A percentile compares a stretch with the other conserved stretches of the same genome.
Conservation (phyloP, 2,888 invertebrate genomes). For the Alcis repandata region DNA sequence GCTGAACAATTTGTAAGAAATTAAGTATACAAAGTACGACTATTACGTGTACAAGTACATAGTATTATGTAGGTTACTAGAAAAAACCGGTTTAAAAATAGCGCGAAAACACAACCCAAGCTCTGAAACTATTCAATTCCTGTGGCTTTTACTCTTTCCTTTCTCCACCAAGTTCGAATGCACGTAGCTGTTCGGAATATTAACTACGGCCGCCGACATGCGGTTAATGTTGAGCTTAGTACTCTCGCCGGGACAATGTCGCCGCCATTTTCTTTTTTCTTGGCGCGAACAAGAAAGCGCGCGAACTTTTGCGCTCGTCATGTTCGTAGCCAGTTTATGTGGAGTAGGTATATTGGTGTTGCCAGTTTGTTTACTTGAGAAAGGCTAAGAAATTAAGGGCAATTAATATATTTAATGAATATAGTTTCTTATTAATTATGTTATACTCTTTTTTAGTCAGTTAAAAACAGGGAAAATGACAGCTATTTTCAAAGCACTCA, state of each 20-base stretch:
- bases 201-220: slow-evolving; percentile 72
- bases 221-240: slow-evolving; percentile 82
- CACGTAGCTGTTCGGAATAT: slow-evolving; percentile 57
- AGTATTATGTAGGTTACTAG: background rate
- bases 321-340: slow-evolving; percentile 47
- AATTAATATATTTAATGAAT: too few species aligned
- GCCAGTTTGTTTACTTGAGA: background rate
- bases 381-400: too few species aligned
- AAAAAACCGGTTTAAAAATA: background rate
- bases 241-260: slow-evolving; percentile 71
- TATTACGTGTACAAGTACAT: too few species aligned
- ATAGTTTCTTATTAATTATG: too few species aligned
- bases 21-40: too few species aligned
- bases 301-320: slow-evolving; percentile 54
- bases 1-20: too few species aligned
- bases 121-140: slow-evolving; percentile 26
- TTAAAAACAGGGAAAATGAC: background rate
- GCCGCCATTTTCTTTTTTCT: slow-evolving; percentile 64
- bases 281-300: slow-evolving; percentile 58
- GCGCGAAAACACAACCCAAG: slow-evolving; percentile 11
- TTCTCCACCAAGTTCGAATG: slow-evolving; percentile 43
- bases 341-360: slow-evolving; percentile 17
- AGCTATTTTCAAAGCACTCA: slow-evolving; percentile 4
- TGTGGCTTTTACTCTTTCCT: slow-evolving; percentile 40
- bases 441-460: too few species aligned